Percentiles rank a stretch among this genome's conserved stretches.
phyloP scores from a whole-genome alignment of 2,888 invertebrate species.

The Pheosia tremula region DNA sequence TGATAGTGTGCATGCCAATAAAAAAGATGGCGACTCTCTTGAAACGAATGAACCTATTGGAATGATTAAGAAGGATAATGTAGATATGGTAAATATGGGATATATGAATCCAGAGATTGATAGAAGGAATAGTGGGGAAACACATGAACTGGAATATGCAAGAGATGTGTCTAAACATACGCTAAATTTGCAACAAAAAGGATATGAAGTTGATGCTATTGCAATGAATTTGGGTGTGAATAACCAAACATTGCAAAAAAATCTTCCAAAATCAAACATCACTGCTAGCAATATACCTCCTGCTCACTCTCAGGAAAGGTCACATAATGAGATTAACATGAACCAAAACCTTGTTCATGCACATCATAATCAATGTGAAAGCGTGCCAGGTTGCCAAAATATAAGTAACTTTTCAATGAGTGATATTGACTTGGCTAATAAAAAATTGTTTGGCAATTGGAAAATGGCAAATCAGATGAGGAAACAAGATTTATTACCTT shows the following conservation, averaged over 20 bases:
- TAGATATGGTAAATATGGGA: conserved; percentile 81
- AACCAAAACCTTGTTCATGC: conserved; percentile 67
- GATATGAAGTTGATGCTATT: conserved; percentile 71
- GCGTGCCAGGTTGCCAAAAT: conserved; percentile 55
- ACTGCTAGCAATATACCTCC: conserved; percentile 58
- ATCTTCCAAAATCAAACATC: conserved; percentile 49
- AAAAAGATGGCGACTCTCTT: conserved; percentile 48
- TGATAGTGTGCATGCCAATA: conserved; percentile 51
- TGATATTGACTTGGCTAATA: conserved; percentile 76
- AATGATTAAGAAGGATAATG: conserved; percentile 64
- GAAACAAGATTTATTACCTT: conserved; percentile 67
- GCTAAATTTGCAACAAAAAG: conserved; percentile 59
- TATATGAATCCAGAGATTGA: conserved; percentile 72
- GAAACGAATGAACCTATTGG: conserved; percentile 55
- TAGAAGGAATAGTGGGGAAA: conserved; percentile 56
- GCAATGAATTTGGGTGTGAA: conserved; percentile 75
- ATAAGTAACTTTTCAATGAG: conserved; percentile 70
- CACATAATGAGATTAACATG: conserved; percentile 54
- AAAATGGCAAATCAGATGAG: conserved; percentile 67
- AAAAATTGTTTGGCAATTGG: conserved; percentile 77
- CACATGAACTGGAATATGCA: conserved; percentile 48
- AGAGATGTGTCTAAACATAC: conserved; percentile 56
- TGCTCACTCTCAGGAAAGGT: conserved; percentile 62
- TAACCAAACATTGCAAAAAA: conserved; percentile 63
- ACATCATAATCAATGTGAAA: conserved; percentile 73